Base-by-base conservation (phyloP, 2,113 vertebrate genomes). In the Calidris pygmaea region DNA sequence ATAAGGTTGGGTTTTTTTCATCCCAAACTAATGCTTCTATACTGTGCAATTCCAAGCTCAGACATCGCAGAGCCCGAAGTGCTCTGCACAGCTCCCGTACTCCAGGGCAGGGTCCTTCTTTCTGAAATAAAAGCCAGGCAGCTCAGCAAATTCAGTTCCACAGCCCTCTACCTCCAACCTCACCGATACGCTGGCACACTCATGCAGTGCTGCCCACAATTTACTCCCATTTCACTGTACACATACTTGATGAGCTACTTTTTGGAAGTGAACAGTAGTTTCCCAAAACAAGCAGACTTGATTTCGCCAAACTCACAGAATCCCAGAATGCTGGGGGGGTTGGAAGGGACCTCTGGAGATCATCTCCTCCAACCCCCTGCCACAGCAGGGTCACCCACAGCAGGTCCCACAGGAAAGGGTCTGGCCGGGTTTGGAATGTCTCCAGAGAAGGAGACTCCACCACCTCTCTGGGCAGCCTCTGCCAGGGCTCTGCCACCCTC, bases 201-300 rank as follows among this genome's bases (percentile, higher is more conserved):
- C 35, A 3, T 0, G 12, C 70, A 21, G 5, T 17, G 37, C 58
- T 24, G 45, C 10, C 48, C 14, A 26, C 71, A 15, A 37, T 3
- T 43, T 12, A 41, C 30, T 48, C 52, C 68, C 39, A 21, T 27
- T 32, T 60, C 66, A 34, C 3, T 1, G 0, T 30, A 27, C 1
- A 0, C 10, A 26, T 3, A 59, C 17, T 41, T 8, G 2, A 65
- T 7, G 9, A 14, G 19, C 22, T 16, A 11, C 62, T 82, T 52
- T 41, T 32, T 29, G 10, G n/a, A 76, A 47, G 34, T 0, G 1
- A 21, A 21, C 3, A 2, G 50, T 12, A 2, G 11, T 11, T 60
- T 12, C 77, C 26, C 26, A 4, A 1, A 0, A n/a, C 14, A 32
- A 80, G n/a, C n/a, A 39, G 23, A 21, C 18, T 14, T 26, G 50